These are phyloP conservation scores for Pseudococcus jackbeardsleyi DNA, from an alignment of 2,888 invertebrate species.

Conservation along the genomic window DNA sequence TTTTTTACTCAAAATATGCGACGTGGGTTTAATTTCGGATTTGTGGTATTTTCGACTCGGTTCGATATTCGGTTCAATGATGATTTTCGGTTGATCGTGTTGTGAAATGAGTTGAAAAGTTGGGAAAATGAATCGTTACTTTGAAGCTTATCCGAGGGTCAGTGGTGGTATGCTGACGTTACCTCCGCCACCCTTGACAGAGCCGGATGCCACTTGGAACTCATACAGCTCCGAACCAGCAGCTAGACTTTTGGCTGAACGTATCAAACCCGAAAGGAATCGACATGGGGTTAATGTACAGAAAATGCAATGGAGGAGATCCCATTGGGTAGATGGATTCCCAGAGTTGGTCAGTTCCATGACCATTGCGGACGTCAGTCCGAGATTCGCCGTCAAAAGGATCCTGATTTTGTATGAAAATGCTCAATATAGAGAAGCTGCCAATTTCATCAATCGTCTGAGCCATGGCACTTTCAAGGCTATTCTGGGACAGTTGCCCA, in stretches of 20 bases:
- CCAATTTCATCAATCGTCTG: slow-evolving; percentile 83
- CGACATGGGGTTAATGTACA: slow-evolving; percentile 72
- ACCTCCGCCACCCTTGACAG: slow-evolving; percentile 68
- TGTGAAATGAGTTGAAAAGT: neutral
- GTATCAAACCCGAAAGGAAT: slow-evolving; percentile 78
- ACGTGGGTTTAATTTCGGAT: neutral
- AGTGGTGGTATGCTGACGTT: slow-evolving; percentile 67
- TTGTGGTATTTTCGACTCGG: neutral
- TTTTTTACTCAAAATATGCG: neutral
- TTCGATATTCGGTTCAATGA: neutral
- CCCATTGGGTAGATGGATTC: slow-evolving; percentile 69
- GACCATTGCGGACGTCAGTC: slow-evolving; percentile 70
- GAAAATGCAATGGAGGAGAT: slow-evolving; percentile 69
- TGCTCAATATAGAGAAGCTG: slow-evolving; percentile 90
- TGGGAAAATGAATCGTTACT: slow-evolving; percentile 68
- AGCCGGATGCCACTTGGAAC: slow-evolving; percentile 68
- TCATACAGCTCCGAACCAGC: slow-evolving; percentile 68
- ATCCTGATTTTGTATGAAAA: slow-evolving; percentile 88
- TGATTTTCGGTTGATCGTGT: slow-evolving; percentile 2
- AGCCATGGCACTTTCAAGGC: slow-evolving; percentile 85
- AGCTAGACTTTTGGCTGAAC: slow-evolving; percentile 75
- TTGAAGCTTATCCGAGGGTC: slow-evolving; percentile 68
- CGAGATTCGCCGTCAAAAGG: slow-evolving; percentile 72
- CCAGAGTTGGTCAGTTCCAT: slow-evolving; percentile 69
- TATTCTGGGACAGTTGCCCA: slow-evolving; percentile 75